Evolutionary conservation across 2,888 invertebrate species (phyloP).

Genomic region (Bellardia bayeri): DNA sequence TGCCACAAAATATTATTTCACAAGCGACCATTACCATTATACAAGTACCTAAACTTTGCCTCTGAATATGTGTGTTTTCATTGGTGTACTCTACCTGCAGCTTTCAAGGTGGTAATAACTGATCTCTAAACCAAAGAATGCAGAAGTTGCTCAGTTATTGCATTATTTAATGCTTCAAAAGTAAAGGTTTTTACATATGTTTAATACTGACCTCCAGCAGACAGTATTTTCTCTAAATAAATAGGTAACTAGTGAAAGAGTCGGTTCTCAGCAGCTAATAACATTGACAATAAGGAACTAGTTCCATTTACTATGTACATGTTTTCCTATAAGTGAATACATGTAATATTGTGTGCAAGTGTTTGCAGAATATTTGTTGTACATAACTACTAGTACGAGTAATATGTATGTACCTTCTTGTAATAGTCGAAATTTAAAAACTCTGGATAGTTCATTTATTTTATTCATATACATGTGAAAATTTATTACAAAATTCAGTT

Average conservation of each 20-base stretch:
- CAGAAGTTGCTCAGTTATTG: too few relatives aligned
- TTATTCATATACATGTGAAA: slow-evolving; percentile 49
- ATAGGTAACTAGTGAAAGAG: too few relatives aligned
- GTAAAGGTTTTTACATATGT: too few relatives aligned
- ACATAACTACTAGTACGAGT: background rate
- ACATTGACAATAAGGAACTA: too few relatives aligned
- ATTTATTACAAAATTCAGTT: slow-evolving; percentile 48
- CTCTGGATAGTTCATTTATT: slow-evolving; percentile 52
- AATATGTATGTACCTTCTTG: slow-evolving; percentile 13
- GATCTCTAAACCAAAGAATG: too few relatives aligned
- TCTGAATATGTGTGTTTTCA: background rate
- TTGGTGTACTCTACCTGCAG: too few relatives aligned
- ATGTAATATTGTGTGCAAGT: background rate
- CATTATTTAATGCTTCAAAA: too few relatives aligned
- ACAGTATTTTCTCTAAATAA: too few relatives aligned
- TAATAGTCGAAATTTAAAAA: slow-evolving; percentile 45
- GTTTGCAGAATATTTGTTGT: slow-evolving; percentile 32
- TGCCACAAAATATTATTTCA: slow-evolving; percentile 64
- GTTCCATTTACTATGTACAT: too few relatives aligned
- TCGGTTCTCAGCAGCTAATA: too few relatives aligned
- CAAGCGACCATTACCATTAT: slow-evolving; percentile 41
- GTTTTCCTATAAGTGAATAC: background rate
- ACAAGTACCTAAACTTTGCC: slow-evolving; percentile 31
- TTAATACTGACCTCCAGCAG: too few relatives aligned
- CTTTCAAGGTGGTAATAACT: too few relatives aligned